A percentile compares a stretch with the other conserved stretches of the same genome.
These are phyloP conservation scores for Balanococcus diminutus DNA, from an alignment of 2,888 invertebrate species.

Conservation along the genomic window DNA sequence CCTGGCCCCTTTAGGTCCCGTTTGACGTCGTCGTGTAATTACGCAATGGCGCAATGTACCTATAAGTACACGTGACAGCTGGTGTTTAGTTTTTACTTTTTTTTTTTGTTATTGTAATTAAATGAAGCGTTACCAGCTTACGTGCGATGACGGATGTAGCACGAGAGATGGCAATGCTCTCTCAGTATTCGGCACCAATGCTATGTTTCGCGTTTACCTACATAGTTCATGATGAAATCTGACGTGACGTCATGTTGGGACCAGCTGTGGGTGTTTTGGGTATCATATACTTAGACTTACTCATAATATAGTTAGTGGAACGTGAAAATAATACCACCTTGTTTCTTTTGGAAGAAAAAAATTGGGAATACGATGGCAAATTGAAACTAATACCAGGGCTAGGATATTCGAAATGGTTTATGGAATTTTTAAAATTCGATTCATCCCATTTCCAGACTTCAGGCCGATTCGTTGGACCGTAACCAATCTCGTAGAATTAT, in stretches of 20 bases:
- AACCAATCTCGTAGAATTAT: background rate
- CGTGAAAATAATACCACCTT: too few relatives aligned
- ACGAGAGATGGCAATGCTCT: background rate
- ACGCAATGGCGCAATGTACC: background rate
- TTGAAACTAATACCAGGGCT: too few relatives aligned
- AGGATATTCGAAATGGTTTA: too few relatives aligned
- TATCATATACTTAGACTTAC: too few relatives aligned
- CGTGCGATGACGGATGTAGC: background rate
- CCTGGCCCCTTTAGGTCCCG: background rate
- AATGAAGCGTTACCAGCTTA: background rate
- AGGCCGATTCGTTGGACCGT: background rate
- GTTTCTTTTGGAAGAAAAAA: too few relatives aligned
- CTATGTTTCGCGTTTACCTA: too few relatives aligned
- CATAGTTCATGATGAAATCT: too few relatives aligned
- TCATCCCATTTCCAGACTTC: background rate
- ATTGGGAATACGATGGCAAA: too few relatives aligned
- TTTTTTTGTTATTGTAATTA: slow-evolving; percentile 23
- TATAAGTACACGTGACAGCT: slow-evolving; percentile 26
- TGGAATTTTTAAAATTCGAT: background rate
- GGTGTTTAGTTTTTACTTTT: slow-evolving; percentile 31
- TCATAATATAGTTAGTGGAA: too few relatives aligned
- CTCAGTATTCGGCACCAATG: background rate
- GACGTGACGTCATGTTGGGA: too few relatives aligned
- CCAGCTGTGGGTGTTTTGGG: too few relatives aligned
- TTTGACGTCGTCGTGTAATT: background rate